A percentile compares a stretch with the other conserved stretches of the same genome.
Evolutionary conservation across 2,888 invertebrate genomes (phyloP).

Genomic region (Belgica antarctica): DNA sequence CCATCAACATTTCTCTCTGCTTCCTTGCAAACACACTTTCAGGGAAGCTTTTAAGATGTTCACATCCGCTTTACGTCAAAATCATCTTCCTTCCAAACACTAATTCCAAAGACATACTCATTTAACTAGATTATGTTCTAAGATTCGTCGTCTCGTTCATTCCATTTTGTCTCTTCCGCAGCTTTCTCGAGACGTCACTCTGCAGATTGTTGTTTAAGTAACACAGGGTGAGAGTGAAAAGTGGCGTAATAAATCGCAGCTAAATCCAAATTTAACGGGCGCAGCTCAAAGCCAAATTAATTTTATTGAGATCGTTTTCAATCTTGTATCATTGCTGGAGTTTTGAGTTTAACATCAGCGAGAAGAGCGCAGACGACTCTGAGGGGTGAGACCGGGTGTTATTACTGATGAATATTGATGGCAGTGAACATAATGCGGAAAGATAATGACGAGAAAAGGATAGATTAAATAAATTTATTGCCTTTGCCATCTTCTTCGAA

Average conservation of each 20-base stretch:
- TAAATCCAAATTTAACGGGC: constrained; percentile 40
- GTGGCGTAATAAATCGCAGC: constrained; percentile 37
- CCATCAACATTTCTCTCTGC: too few species aligned
- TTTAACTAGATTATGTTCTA: constrained; percentile 30
- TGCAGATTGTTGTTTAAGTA: not conserved
- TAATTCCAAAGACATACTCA: constrained; percentile 14
- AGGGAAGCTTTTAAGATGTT: constrained; percentile 32
- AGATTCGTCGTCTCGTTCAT: not conserved
- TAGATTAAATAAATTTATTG: constrained; percentile 43
- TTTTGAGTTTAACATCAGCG: constrained; percentile 32
- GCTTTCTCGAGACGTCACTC: not conserved
- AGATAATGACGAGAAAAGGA: constrained; percentile 42
- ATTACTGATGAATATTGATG: constrained; percentile 42
- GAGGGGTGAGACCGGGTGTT: not conserved
- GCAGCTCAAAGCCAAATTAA: constrained; percentile 39
- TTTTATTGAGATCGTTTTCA: constrained; percentile 42
- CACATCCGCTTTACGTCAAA: constrained; percentile 24
- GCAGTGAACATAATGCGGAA: constrained; percentile 40
- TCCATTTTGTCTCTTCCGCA: too few species aligned
- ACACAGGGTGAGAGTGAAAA: not conserved
- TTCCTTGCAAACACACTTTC: not conserved
- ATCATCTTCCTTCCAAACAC: constrained; percentile 16
- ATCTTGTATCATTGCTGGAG: constrained; percentile 33
- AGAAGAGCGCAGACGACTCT: not conserved
- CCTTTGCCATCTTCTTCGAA: constrained; percentile 28